Percentiles rank a stretch among this genome's conserved stretches.
Evolutionary conservation across 92 coral and sea anemone genomes (phyloP).

Genomic region (Virgularia gustaviana): DNA sequence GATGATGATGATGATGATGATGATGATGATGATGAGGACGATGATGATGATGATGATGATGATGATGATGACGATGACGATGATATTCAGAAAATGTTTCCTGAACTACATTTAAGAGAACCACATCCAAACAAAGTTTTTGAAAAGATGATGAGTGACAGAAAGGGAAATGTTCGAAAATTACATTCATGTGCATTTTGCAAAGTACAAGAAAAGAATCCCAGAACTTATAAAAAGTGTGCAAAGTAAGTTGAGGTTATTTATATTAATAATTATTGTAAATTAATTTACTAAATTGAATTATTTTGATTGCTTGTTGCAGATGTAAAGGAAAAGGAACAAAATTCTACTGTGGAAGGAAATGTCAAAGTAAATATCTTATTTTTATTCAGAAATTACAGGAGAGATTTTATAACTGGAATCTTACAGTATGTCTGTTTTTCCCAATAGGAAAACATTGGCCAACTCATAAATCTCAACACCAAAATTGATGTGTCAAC

Average conservation of each 20-base stretch:
- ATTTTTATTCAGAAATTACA: neutral
- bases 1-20: too few relatives aligned
- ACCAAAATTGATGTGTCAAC: too few relatives aligned
- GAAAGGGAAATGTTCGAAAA: constrained; percentile 29
- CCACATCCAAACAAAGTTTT: constrained; percentile 78
- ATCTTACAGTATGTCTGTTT: neutral
- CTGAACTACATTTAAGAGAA: constrained; percentile 61
- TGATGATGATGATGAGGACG: constrained; percentile 21
- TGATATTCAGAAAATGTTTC: constrained; percentile 18
- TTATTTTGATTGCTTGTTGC: neutral
- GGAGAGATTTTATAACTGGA: neutral
- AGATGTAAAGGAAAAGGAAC: constrained; percentile 90
- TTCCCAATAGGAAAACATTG: constrained; percentile 33
- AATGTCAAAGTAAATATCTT: constrained; percentile 73
- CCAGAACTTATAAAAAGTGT: constrained; percentile 77
- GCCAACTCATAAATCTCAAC: constrained; percentile 9
- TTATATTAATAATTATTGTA: neutral
- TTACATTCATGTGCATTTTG: constrained; percentile 78
- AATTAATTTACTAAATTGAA: neutral
- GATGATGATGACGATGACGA: constrained; percentile 36
- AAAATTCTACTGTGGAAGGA: constrained; percentile 77
- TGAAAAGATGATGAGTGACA: constrained; percentile 30
- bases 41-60: constrained; percentile 22
- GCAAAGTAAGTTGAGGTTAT: constrained; percentile 57
- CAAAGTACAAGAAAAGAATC: constrained; percentile 61